Percentiles rank a stretch among this genome's conserved stretches.
Conservation (phyloP, 2,113 vertebrate species). For the Panthera leo region DNA sequence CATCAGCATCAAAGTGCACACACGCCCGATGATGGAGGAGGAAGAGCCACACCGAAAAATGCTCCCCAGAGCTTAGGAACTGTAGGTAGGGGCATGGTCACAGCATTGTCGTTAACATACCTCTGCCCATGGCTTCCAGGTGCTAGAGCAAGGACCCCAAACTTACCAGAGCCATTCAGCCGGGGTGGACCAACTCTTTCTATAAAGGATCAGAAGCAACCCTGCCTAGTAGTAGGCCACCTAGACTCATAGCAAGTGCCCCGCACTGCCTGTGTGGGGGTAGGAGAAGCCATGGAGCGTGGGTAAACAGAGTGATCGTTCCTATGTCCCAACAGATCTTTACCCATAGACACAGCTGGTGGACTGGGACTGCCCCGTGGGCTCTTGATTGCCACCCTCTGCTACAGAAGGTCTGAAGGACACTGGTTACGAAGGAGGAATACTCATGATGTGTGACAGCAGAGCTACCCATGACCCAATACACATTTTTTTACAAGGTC, state of each 20-base stretch:
- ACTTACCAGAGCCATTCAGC: accelerated
- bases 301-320: not conserved
- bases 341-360: too few species aligned
- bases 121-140: not conserved
- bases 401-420: not conserved
- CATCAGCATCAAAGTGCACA: accelerated
- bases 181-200: accelerated
- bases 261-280: not conserved
- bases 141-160: not conserved
- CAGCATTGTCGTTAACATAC: accelerated
- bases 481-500: accelerated
- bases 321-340: too few species aligned
- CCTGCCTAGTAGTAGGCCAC: not conserved
- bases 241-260: not conserved
- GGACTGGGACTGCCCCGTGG: not conserved
- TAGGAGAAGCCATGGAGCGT: accelerated
- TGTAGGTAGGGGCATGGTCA: not conserved
- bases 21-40: not conserved
- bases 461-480: not conserved
- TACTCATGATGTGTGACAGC: not conserved
- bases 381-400: not conserved
- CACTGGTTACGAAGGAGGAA: not conserved
- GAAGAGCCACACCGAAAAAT: not conserved
- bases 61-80: not conserved
- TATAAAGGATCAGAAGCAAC: not conserved